Evolutionary conservation across 1,140 invertebrate genomes (phyloP).

Genomic region (Trinorchestia longiramus): DNA sequence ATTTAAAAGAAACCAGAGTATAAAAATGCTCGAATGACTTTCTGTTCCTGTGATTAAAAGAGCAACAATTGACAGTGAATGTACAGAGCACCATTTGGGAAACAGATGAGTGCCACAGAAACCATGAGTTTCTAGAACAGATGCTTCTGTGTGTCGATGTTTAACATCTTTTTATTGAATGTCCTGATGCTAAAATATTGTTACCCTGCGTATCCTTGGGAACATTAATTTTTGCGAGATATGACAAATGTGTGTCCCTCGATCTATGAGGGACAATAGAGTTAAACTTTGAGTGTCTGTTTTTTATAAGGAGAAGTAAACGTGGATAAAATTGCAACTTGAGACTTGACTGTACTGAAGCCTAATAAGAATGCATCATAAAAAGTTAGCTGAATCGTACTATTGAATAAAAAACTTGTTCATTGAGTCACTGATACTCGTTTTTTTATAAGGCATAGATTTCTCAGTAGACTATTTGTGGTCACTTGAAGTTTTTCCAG

Average conservation of each 20-base stretch:
- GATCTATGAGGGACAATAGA: no score
- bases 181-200: no score
- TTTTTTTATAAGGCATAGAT: background rate
- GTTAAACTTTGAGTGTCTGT: no score
- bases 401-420: background rate
- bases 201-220: no score
- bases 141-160: background rate
- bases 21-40: background rate
- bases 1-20: background rate
- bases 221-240: no score
- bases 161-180: background rate
- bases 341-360: background rate
- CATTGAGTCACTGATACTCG: background rate
- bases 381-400: background rate
- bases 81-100: background rate
- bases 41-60: background rate
- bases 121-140: background rate
- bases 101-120: background rate
- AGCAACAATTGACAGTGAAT: background rate
- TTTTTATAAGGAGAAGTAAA: no score
- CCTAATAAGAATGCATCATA: background rate
- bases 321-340: background rate
- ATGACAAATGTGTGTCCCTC: no score
- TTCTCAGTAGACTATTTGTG: background rate
- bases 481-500: background rate